Evolutionary conservation across 2,888 invertebrate species (phyloP).

Genomic region (Nomada hirtipes): DNA sequence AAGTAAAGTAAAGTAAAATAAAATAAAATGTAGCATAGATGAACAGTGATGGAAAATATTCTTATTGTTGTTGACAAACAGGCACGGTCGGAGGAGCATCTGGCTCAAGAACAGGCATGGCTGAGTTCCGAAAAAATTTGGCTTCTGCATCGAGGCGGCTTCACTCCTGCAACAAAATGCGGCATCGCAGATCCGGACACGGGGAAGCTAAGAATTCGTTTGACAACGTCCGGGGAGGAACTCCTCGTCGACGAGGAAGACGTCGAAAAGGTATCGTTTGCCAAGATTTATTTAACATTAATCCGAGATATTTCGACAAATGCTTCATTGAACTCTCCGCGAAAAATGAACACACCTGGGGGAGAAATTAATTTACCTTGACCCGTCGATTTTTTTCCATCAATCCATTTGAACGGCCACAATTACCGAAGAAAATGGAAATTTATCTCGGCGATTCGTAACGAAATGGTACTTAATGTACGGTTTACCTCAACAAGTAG

Average conservation of each 20-base stretch:
- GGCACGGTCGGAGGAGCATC: slow-evolving; percentile 89
- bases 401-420: background rate
- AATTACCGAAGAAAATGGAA: background rate
- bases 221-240: slow-evolving; percentile 93
- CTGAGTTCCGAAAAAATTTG: slow-evolving; percentile 93
- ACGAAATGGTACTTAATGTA: background rate
- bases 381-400: no score
- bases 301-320: no score
- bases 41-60: background rate
- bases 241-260: slow-evolving; percentile 97
- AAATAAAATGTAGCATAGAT: no score
- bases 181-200: slow-evolving; percentile 84
- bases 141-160: slow-evolving; percentile 97
- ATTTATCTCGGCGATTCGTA: background rate
- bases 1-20: no score
- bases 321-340: no score
- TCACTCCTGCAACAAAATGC: slow-evolving; percentile 89
- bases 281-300: no score
- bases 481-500: background rate
- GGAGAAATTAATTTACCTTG: no score
- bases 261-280: slow-evolving; percentile 91
- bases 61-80: slow-evolving; percentile 75
- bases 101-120: slow-evolving; percentile 89
- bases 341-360: no score
- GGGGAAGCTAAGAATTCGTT: slow-evolving; percentile 90